Evolutionary conservation across 1,140 invertebrate genomes (phyloP), one percentile per base, ranked within the genome.

Genomic region (Euschistus heros): DNA sequence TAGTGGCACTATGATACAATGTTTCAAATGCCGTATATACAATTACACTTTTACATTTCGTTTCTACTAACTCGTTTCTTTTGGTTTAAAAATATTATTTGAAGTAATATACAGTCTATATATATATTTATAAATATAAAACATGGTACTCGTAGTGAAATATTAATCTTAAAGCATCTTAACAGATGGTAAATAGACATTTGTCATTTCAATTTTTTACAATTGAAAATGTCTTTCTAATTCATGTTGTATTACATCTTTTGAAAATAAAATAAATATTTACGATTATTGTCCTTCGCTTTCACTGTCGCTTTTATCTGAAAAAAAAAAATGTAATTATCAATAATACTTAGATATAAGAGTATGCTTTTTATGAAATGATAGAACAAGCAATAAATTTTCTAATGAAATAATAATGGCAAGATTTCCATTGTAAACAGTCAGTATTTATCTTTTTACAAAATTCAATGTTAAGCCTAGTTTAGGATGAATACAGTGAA

Each of bases 251-350:
- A 20, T 50, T 50, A 50, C 6, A 50, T 22, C 47, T 4, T 50
- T 50, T 6, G 20, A 50, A 50, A 50, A 20, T 50, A 50, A 6
- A 10, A 50, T 20, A 20, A 50, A 50, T 50, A 22, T 10, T 50
- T 50, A 20, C 47, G 20, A 57, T 84, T 83, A 90, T 79, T 89
- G 88, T 78, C 86, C 87, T 82, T 92, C 89, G 76, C 88, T 91
- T 80, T 92, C 89, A 80, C 88, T 91, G 82, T 92, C 89, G 78
- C 88, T 91, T 81, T 91, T 91, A 81, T 91, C 89, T 91, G 82
- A 66, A 86, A 84, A 70, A 69, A 70, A 77, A 37, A 37, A 37
- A 37, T n/a, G n/a, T n/a, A n/a, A n/a, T n/a, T n/a, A n/a, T n/a
- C n/a, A n/a, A n/a, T n/a, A n/a, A n/a, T n/a, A n/a, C n/a, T n/a